A percentile compares a stretch with the other conserved stretches of the same genome.
phyloP scores from a whole-genome alignment of 2,888 invertebrate species.

The Napeogenes sylphis region DNA sequence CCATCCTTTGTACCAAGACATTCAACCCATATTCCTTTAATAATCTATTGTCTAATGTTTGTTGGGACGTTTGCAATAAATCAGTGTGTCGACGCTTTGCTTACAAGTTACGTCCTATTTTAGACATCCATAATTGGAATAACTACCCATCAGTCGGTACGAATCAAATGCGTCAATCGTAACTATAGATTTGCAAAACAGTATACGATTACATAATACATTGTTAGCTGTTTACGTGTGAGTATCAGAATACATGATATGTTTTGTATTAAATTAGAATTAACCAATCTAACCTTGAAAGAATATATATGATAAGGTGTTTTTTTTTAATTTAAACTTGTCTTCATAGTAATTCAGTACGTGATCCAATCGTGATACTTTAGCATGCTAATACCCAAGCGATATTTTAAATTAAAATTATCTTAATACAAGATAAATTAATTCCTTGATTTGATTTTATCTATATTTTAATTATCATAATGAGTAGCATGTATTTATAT shows the following conservation, averaged over 20 bases:
- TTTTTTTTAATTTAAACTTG: no score
- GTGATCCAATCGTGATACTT: background rate
- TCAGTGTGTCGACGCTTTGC: constrained; percentile 48
- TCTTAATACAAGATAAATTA: no score
- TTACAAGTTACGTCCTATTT: constrained; percentile 58
- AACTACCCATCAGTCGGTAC: constrained; percentile 54
- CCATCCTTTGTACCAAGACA: constrained; percentile 43
- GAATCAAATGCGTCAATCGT: constrained; percentile 55
- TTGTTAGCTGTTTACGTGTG: constrained; percentile 14
- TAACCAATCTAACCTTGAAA: no score
- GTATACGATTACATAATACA: constrained; percentile 15
- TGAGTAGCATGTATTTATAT: no score
- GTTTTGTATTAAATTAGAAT: no score
- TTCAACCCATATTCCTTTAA: constrained; percentile 44
- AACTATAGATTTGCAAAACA: constrained; percentile 19
- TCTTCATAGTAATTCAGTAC: no score
- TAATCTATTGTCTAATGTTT: constrained; percentile 40
- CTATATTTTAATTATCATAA: no score
- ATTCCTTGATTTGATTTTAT: no score
- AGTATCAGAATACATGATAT: no score
- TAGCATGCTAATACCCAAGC: background rate
- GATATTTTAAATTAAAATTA: no score
- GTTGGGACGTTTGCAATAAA: constrained; percentile 48
- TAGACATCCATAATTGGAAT: constrained; percentile 43
- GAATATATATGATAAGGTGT: no score